These are phyloP conservation scores for Hormaphis cornu DNA, from an alignment of 1,140 invertebrate species.

Conservation along the genomic window DNA sequence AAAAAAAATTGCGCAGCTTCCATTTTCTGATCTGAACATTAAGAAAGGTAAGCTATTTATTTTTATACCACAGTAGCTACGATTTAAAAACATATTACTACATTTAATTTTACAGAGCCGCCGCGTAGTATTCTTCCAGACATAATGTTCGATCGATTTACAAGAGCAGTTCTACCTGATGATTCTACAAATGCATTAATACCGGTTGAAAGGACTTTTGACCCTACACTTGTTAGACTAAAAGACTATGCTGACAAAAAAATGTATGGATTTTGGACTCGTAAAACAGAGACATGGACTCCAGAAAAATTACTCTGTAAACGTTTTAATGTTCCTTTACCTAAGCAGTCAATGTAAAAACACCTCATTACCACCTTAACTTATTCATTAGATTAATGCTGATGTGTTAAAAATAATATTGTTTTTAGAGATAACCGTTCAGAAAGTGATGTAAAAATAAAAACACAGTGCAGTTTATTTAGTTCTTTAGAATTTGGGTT, in stretches of 20 bases:
- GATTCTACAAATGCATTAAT: constrained; percentile 38
- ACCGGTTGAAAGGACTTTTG: constrained; percentile 33
- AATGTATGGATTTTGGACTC: constrained; percentile 73
- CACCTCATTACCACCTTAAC: too few relatives aligned
- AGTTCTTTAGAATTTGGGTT: constrained; percentile 5
- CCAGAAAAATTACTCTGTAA: constrained; percentile 79
- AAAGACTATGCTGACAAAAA: constrained; percentile 64
- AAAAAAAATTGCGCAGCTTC: neutral
- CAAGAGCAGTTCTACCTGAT: constrained; percentile 45
- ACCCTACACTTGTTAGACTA: constrained; percentile 46
- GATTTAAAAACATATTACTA: too few relatives aligned
- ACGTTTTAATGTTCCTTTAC: constrained; percentile 89
- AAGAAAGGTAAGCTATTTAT: constrained; percentile 22
- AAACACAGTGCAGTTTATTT: neutral
- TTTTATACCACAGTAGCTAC: too few relatives aligned
- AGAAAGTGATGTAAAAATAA: constrained; percentile 8
- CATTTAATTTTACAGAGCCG: neutral
- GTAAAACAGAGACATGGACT: constrained; percentile 65
- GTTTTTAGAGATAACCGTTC: neutral
- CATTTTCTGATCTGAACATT: neutral
- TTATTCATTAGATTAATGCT: neutral
- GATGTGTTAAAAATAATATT: neutral
- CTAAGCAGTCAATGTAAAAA: constrained; percentile 41
- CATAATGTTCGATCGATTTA: constrained; percentile 44
- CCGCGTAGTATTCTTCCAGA: neutral